phyloP scores from a whole-genome alignment of 2,888 invertebrate species.

The Polydrusus pterygomalis region DNA sequence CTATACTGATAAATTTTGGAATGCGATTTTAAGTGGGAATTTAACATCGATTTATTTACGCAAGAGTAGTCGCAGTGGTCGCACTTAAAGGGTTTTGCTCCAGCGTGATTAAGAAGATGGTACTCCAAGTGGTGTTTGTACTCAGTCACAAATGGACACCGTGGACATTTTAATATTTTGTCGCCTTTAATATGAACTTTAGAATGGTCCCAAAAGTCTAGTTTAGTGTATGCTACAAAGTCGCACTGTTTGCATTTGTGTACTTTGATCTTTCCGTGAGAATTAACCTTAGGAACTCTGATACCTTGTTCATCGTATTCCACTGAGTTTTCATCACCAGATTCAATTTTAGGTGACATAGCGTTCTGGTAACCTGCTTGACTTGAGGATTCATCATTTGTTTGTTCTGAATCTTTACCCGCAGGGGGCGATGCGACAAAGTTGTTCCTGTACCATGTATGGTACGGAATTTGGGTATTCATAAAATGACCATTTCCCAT shows the following conservation, averaged over 20 bases:
- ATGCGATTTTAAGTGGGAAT: slow-evolving; percentile 98
- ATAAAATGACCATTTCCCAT: slow-evolving; percentile 20
- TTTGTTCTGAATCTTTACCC: slow-evolving; percentile 8
- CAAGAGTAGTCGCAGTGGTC: slow-evolving; percentile 91
- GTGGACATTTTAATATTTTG: slow-evolving; percentile 91
- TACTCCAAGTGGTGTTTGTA: slow-evolving; percentile 99
- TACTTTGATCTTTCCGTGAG: slow-evolving; percentile 89
- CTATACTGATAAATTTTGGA: slow-evolving; percentile 93
- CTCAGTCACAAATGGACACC: slow-evolving; percentile 98
- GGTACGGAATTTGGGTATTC: slow-evolving; percentile 24
- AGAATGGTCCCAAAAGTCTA: slow-evolving; percentile 95
- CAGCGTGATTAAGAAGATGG: slow-evolving; percentile 95
- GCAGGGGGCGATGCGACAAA: slow-evolving; percentile 29
- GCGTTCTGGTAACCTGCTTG: slow-evolving; percentile 17
- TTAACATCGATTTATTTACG: slow-evolving; percentile 99
- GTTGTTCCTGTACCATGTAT: slow-evolving; percentile 34
- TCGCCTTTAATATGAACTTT: slow-evolving; percentile 94
- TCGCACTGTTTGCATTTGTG: slow-evolving; percentile 96
- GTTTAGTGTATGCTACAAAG: slow-evolving; percentile 88
- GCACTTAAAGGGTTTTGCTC: slow-evolving; percentile 97
- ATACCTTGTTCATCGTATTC: slow-evolving; percentile 68
- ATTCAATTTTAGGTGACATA: slow-evolving; percentile 45
- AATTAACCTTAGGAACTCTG: slow-evolving; percentile 71
- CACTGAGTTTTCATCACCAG: slow-evolving; percentile 73
- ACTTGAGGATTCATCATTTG: slow-evolving; percentile 5